Percentiles rank a stretch among this genome's conserved stretches.
These are phyloP conservation scores for Urocolius indicus DNA, from an alignment of 2,113 vertebrate genomes.

Conservation along the genomic window DNA sequence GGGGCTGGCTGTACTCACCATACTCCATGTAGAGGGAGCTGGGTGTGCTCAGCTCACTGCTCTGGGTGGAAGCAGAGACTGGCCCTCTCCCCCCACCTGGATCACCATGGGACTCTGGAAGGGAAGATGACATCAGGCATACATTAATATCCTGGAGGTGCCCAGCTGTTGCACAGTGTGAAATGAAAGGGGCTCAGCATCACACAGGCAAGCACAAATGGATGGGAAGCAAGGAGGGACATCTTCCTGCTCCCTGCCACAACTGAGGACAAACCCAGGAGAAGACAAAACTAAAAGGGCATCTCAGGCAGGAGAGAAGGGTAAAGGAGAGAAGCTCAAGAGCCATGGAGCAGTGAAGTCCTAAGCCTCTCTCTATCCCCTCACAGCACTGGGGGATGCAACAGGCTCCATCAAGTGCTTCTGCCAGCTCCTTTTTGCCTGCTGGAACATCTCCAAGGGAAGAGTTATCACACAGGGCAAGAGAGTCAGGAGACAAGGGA, in stretches of 20 bases:
- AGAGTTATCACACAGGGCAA: neutral
- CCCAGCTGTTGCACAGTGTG: neutral
- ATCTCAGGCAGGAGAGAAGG: neutral
- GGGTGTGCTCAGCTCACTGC: slow-evolving; percentile 78
- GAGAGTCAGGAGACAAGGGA: neutral
- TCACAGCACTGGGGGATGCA: neutral
- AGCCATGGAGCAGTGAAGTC: fast-evolving
- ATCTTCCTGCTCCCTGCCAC: neutral
- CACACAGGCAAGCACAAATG: neutral
- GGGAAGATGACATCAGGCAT: neutral
- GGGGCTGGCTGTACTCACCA: slow-evolving; percentile 74
- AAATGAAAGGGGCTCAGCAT: slow-evolving; percentile 4
- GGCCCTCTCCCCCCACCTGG: slow-evolving; percentile 70
- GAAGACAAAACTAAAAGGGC: neutral
- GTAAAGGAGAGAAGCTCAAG: neutral
- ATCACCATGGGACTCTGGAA: slow-evolving; percentile 81
- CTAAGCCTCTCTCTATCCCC: neutral
- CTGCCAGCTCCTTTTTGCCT: neutral
- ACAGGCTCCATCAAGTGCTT: neutral
- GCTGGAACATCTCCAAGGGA: neutral
- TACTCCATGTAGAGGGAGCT: slow-evolving; percentile 89
- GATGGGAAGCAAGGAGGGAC: neutral
- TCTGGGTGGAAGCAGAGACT: slow-evolving; percentile 77
- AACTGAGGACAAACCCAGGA: neutral
- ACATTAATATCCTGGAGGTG: neutral